phyloP scores from a whole-genome alignment of 1,140 invertebrate species.

The Tetragonula clypearis region DNA sequence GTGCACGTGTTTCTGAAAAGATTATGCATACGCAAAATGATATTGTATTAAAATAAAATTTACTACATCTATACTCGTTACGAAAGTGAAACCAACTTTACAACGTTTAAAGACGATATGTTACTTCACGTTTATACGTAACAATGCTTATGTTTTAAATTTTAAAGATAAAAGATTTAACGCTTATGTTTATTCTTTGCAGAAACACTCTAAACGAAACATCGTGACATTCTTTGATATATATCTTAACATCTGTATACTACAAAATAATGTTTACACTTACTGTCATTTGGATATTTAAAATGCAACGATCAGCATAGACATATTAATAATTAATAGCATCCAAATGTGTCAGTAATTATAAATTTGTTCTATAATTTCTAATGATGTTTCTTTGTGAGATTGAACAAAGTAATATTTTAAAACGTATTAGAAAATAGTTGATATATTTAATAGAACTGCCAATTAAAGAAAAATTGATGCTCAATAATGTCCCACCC shows the following conservation, averaged over 20 bases:
- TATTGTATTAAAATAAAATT: slow-evolving; percentile 19
- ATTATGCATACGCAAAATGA: slow-evolving; percentile 58
- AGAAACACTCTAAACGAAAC: slow-evolving; percentile 58
- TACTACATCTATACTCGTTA: background rate
- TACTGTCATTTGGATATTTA: slow-evolving; percentile 57
- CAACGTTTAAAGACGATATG: slow-evolving; percentile 8
- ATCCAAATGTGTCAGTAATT: slow-evolving; percentile 54
- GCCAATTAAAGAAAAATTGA: slow-evolving; percentile 75
- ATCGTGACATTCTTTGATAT: slow-evolving; percentile 68
- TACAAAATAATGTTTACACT: slow-evolving; percentile 53
- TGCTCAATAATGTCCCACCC: slow-evolving; percentile 73
- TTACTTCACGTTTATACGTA: background rate
- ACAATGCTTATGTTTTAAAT: background rate
- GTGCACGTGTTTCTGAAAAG: slow-evolving; percentile 60
- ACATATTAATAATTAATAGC: slow-evolving; percentile 61
- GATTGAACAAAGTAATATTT: slow-evolving; percentile 49
- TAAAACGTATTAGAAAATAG: slow-evolving; percentile 65
- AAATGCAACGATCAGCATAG: slow-evolving; percentile 71
- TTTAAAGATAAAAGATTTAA: background rate
- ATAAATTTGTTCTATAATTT: slow-evolving; percentile 53
- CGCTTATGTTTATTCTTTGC: slow-evolving; percentile 62
- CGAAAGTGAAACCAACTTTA: background rate
- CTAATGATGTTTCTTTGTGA: slow-evolving; percentile 58
- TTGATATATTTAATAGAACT: slow-evolving; percentile 77
- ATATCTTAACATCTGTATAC: slow-evolving; percentile 55